Evolutionary conservation across 2,888 invertebrate species (phyloP).

Genomic region (Nyleta sp.): DNA sequence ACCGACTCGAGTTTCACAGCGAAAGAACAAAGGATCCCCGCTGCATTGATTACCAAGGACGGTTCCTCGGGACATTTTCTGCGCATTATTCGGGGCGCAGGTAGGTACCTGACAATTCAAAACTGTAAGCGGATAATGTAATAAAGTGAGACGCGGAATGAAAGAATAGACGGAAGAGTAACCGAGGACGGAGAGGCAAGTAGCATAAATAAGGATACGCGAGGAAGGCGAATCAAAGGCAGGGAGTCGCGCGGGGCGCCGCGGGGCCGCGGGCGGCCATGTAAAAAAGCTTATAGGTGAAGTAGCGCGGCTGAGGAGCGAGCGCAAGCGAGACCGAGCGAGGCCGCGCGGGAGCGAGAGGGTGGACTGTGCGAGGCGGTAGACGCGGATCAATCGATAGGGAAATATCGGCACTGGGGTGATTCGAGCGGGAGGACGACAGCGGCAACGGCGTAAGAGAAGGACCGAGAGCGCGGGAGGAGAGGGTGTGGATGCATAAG

Average conservation of each 20-base stretch:
- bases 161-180: conserved; percentile 45
- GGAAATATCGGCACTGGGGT: conserved; percentile 79
- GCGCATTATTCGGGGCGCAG: conserved; percentile 59
- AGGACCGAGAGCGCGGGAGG: conserved; percentile 51
- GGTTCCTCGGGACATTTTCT: conserved; percentile 39
- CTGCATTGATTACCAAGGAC: conserved; percentile 52
- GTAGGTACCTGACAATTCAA: conserved; percentile 58
- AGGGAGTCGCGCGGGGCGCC: conserved; percentile 5
- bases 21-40: conserved; percentile 43
- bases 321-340: conserved; percentile 38
- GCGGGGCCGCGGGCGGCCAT: conserved; percentile 35
- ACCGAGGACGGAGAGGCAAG: conserved; percentile 49
- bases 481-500: conserved; percentile 75
- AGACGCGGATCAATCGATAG: conserved; percentile 80
- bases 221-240: conserved; percentile 47
- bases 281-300: conserved; percentile 64
- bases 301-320: conserved; percentile 45
- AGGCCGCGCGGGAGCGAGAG: conserved; percentile 60
- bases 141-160: conserved; percentile 63
- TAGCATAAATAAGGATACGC: conserved; percentile 59
- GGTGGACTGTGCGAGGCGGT: conserved; percentile 66
- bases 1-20: conserved; percentile 1
- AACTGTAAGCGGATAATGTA: conserved; percentile 66
- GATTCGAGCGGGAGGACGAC: conserved; percentile 70
- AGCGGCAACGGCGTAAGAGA: conserved; percentile 64